These are phyloP conservation scores for Ptychadena robeensis DNA, from an alignment of 2,797 vertebrate species.

Conservation along the genomic window DNA sequence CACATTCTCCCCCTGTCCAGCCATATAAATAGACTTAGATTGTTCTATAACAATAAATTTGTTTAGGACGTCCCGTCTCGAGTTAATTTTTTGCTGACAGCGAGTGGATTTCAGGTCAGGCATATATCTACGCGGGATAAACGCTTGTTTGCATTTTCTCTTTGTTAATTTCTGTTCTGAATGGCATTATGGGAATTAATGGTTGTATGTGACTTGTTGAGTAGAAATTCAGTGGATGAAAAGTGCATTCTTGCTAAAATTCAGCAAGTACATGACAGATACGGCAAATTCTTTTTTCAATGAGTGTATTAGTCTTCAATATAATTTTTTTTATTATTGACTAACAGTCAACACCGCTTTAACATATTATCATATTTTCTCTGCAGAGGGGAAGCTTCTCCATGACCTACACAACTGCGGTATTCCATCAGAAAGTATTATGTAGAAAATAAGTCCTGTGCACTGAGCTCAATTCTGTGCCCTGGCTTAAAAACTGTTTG, in stretches of 20 bases:
- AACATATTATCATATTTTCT: conserved; percentile 29
- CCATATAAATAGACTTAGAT: not conserved
- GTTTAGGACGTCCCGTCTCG: not conserved
- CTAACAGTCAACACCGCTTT: conserved; percentile 6
- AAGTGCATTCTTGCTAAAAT: conserved; percentile 9
- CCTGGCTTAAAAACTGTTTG: not conserved
- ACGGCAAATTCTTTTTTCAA: conserved; percentile 6
- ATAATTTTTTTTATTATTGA: conserved; percentile 38
- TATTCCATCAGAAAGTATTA: not conserved
- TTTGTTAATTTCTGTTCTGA: not conserved
- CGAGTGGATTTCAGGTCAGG: not conserved
- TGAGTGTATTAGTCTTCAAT: conserved; percentile 14
- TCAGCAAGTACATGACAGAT: conserved; percentile 4
- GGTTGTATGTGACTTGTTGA: not conserved
- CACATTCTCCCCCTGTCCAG: not conserved
- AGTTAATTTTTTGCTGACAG: not conserved
- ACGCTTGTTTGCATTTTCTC: not conserved
- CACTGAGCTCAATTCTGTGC: not conserved
- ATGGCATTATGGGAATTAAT: not conserved
- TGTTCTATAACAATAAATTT: too few relatives aligned
- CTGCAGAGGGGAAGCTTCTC: not conserved
- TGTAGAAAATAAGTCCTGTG: not conserved
- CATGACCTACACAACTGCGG: not conserved
- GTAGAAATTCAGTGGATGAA: conserved; percentile 10
- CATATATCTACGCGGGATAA: not conserved